These are phyloP conservation scores for silkworm (Bombyx mori) DNA, from an alignment of 1,140 invertebrate genomes.

Conservation along the genomic window ASM3026992v2 NC_085109.1:7160001-7160500, in stretches of 20 bases:
- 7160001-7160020: conserved; percentile 46
- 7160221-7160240: too few relatives aligned
- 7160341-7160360: conserved; percentile 1
- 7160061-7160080: conserved; percentile 24
- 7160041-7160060: conserved; percentile 51
- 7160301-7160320: too few relatives aligned
- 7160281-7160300: too few relatives aligned
- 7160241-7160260: too few relatives aligned
- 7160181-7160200: too few relatives aligned
- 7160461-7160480: conserved; percentile 63
- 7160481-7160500: conserved; percentile 63
- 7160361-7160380: conserved; percentile 17
- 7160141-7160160: not conserved
- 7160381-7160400: conserved; percentile 58
- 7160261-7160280: too few relatives aligned
- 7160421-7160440: conserved; percentile 71
- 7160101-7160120: conserved; percentile 7
- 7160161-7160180: too few relatives aligned
- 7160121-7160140: not conserved
- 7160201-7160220: too few relatives aligned
- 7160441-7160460: conserved; percentile 65
- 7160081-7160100: conserved; percentile 31
- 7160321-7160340: not conserved
- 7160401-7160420: conserved; percentile 65
- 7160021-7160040: conserved; percentile 63